These are phyloP conservation scores for Drosophila stalkeri DNA, from an alignment of 2,888 invertebrate species.

Conservation along the genomic window DNA sequence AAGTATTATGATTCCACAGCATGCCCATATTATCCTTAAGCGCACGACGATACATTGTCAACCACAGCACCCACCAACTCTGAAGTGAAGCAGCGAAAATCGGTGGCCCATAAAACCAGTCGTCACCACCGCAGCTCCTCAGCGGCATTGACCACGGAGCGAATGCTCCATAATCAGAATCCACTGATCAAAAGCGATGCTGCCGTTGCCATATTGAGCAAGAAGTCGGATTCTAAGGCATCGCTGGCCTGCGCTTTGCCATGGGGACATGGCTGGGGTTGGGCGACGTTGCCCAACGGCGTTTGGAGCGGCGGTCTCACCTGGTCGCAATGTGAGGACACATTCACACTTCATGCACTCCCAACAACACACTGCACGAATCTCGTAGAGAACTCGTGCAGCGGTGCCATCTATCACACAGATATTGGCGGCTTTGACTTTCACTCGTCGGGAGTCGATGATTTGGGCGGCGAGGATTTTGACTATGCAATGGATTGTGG, in stretches of 20 bases:
- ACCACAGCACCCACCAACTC: slow-evolving; percentile 86
- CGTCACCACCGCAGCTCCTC: slow-evolving; percentile 67
- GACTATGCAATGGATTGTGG: slow-evolving; percentile 91
- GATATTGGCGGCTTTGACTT: slow-evolving; percentile 88
- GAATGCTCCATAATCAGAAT: slow-evolving; percentile 78
- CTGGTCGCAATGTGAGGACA: slow-evolving; percentile 89
- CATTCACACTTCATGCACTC: slow-evolving; percentile 88
- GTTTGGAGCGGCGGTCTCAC: slow-evolving; percentile 89
- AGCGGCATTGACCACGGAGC: slow-evolving; percentile 70
- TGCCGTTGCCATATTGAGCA: slow-evolving; percentile 85
- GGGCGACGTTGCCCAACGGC: slow-evolving; percentile 89
- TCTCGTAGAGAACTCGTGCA: slow-evolving; percentile 87
- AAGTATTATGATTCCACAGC: slow-evolving; percentile 82
- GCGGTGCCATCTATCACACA: slow-evolving; percentile 88
- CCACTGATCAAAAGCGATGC: slow-evolving; percentile 85
- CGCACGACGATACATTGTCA: slow-evolving; percentile 5
- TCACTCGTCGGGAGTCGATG: slow-evolving; percentile 85
- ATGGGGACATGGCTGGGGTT: slow-evolving; percentile 92
- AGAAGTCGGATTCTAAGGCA: slow-evolving; percentile 84
- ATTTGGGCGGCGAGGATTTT: slow-evolving; percentile 87
- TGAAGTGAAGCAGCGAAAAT: slow-evolving; percentile 85
- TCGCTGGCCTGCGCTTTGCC: slow-evolving; percentile 84
- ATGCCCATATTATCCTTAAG: slow-evolving; percentile 19
- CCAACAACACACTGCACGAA: slow-evolving; percentile 88
- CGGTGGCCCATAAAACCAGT: slow-evolving; percentile 57